Conservation (phyloP, 2,888 invertebrate genomes). For the Phanerotoma sp. region DNA sequence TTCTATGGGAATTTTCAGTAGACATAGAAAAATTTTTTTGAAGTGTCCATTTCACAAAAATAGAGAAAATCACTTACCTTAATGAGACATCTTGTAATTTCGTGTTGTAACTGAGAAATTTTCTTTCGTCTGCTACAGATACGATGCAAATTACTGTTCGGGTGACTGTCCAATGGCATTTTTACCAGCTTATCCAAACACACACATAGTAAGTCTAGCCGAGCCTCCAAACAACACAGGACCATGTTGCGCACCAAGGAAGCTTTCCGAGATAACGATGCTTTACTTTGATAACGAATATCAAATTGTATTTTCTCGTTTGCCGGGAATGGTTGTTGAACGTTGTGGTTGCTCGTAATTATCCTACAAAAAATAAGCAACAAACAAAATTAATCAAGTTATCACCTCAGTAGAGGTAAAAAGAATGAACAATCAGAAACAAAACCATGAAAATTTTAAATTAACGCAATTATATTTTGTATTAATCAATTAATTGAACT, state of each 20-base stretch:
- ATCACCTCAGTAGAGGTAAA: too few relatives aligned
- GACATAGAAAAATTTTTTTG: too few relatives aligned
- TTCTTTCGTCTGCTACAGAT: constrained; percentile 56
- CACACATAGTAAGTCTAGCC: constrained; percentile 82
- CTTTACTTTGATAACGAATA: constrained; percentile 88
- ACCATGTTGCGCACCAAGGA: constrained; percentile 91
- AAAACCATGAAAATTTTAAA: too few relatives aligned
- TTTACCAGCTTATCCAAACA: constrained; percentile 83
- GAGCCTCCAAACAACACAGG: constrained; percentile 75
- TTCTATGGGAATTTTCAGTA: too few relatives aligned
- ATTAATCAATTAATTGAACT: too few relatives aligned
- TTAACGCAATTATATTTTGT: too few relatives aligned
- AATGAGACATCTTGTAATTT: too few relatives aligned
- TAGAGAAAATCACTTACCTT: too few relatives aligned
- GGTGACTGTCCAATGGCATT: constrained; percentile 92
- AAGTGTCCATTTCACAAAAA: too few relatives aligned
- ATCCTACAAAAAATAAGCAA: constrained; percentile 18
- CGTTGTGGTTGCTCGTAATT: constrained; percentile 86
- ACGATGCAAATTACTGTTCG: constrained; percentile 94
- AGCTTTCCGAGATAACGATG: constrained; percentile 86
- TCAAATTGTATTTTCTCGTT: constrained; percentile 82
- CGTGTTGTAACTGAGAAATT: background rate
- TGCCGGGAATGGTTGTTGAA: constrained; percentile 94
- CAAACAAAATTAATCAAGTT: too few relatives aligned
- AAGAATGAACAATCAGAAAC: too few relatives aligned